Evolutionary conservation across 2,797 vertebrate genomes (phyloP), one percentile per base, ranked within the genome.

Genomic region (Pangasius djambal): DNA sequence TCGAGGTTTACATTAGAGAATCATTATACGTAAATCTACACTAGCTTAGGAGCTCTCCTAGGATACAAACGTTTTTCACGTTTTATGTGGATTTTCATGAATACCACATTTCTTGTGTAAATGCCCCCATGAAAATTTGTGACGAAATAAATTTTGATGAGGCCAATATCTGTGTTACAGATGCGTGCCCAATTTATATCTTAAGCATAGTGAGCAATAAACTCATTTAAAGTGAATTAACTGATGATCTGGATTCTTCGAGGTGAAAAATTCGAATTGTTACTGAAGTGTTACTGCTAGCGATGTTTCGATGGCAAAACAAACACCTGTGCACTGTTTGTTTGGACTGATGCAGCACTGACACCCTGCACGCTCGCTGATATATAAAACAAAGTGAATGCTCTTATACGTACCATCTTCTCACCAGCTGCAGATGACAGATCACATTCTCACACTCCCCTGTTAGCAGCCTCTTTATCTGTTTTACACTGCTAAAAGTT

Each of bases 401-500:
- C 40, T 48, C 59, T 65, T 65, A 15, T 34, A 48, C 55, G 65
- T 52, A 20, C 6, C 44, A 1, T 55, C 57, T 72, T 70, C 48
- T 55, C 67, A 57, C 48, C 44, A 84, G 34, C 83, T 50, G 83
- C 25, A 82, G 55, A 61, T 82, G 55, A 37, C 61, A 18, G 59
- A 44, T 2, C 40, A 22, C 44, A 37, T 72, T 57, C 65, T 85
- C 65, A 34, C 48, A 6, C n/a, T 50, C n/a, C 31, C 48, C 50
- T 72, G 44, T 37, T 55, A 37, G 48, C 50, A 55, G 48, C 67
- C 67, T 57, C 48, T 28, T 85, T 85, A 85, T 40, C 48, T 37
- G 67, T 37, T 85, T 57, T 55, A 48, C 82, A n/a, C 48, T 37
- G 67, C 67, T 57, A 85, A 72, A 50, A 55, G 22, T 57, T 69